A percentile compares a stretch with the other conserved stretches of the same genome.
phyloP scores from a whole-genome alignment of 2,113 vertebrate species.

The Myanophis thanlyinensis region DNA sequence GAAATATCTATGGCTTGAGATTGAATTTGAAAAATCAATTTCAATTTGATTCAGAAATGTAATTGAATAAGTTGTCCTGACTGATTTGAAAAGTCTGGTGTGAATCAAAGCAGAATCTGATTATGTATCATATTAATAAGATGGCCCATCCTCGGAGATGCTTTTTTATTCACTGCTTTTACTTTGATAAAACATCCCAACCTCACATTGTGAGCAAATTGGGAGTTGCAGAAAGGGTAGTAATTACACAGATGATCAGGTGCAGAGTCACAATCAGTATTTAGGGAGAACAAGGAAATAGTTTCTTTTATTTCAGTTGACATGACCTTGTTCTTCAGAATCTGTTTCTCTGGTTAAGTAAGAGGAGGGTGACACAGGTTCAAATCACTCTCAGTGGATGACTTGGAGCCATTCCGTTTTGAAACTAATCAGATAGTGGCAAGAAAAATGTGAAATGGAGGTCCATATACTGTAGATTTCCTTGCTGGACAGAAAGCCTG shows the following conservation, averaged over 20 bases:
- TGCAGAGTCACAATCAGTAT: neutral
- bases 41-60: neutral
- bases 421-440: neutral
- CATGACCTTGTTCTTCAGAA: neutral
- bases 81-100: neutral
- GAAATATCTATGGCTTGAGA: neutral
- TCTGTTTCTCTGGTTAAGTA: neutral
- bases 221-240: neutral
- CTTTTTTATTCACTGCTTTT: neutral
- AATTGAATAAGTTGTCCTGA: neutral
- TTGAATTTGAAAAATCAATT: neutral
- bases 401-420: neutral
- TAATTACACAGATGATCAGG: neutral
- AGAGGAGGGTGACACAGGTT: neutral
- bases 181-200: neutral
- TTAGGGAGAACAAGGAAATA: neutral
- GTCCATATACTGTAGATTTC: neutral
- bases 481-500: neutral
- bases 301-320: neutral
- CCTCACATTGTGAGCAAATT: neutral
- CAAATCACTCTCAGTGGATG: neutral
- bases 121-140: neutral
- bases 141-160: neutral
- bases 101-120: neutral
- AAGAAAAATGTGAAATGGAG: neutral